Base-by-base conservation (phyloP, 2,113 vertebrate genomes). In the Tringa solitaria region DNA sequence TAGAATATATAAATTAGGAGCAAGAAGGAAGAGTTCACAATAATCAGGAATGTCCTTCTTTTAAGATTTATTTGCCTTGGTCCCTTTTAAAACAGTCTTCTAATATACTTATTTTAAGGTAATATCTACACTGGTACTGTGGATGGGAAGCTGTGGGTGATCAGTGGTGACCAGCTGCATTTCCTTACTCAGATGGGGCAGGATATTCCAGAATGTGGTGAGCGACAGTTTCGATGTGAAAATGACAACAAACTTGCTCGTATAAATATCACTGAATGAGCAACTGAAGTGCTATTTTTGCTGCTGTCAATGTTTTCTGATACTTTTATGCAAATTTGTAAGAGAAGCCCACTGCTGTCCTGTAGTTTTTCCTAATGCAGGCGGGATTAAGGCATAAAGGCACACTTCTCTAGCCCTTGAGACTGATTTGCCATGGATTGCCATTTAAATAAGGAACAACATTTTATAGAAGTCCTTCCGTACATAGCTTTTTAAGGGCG, bases 81-180 rank as follows among this genome's bases (percentile, higher is more conserved):
- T 79, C 53, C 12, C 28, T 51, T 74, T 83, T 56, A 68, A 83
- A 82, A 61, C 24, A 35, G 9, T 60, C n/a, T 86, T 86, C 60
- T 50, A 32, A 69, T 39, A 28, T 8, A 8, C n/a, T 69, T 81
- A 48, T 45, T 73, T 90, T 51, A 82, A 98, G 98, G 98, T 75
- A 98, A 98, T 27, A 80, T 98, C 60, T 98, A 97, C 92, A 98
- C 98, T 5, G 98, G 98, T 3, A 98, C 98, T 2, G 98, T 98
- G 79, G 97, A 98, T 70, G 98, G 98, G 83, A 98, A 98, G 43
- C 95, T 98, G 77, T 98, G 98, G 98, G 94, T 96, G 65, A 97
- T 98, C 83, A 86, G 87, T 26, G 95, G 97, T 18, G 97, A 98
- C 89, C 96, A 95, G 33, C 96, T 98, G 30, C 92, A 84, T 33